Evolutionary conservation across 2,797 vertebrate genomes (phyloP), one percentile per base, ranked within the genome.

Genomic region (Leptodactylus fallax): DNA sequence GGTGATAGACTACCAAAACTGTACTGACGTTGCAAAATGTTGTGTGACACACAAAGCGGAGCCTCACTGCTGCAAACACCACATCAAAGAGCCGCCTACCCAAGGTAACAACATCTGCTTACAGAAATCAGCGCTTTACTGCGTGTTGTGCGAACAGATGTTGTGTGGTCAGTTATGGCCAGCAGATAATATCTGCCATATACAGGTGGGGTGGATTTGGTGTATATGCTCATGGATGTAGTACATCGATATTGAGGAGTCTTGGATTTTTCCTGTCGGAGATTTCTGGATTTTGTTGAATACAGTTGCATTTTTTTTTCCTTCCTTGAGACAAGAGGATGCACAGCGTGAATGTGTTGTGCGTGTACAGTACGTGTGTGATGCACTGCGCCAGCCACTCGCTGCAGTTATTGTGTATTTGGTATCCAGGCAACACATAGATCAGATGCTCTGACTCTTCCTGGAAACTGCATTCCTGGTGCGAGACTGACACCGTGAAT

Each of bases 381-480:
- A 67, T 74, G 82, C 56, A 14, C 77, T 21, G 56, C 79, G 65
- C 79, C 78, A 63, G 78, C 55, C 83, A 51, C 51, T 69, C 27
- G 87, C 76, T 80, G 83, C 78, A 63, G 56, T 85, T 49, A 85
- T 67, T 85, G 83, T 88, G 87, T 88, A 60, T 88, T 85, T 81
- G 69, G 87, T 88, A 12, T 85, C 87, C 83, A 81, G 79, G 87
- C 83, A 88, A 81, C 87, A 65, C 55, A 60, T 67, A 63, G 83
- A 85, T 85, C 87, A 88, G 83, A 88, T 88, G 83, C 87, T 85
- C 16, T 19, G 87, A 84, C 81, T 49, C 87, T 87, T 87, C 87
- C 61, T 83, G 87, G 87, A 85, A 85, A 81, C 87, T n/a, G 82
- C 87, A 88, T 85, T 85, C 77, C 83, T 81, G 55, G 63, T 81